phyloP scores from a whole-genome alignment of 2,888 invertebrate genomes.

The Cataglyphis rosenhaueri region DNA sequence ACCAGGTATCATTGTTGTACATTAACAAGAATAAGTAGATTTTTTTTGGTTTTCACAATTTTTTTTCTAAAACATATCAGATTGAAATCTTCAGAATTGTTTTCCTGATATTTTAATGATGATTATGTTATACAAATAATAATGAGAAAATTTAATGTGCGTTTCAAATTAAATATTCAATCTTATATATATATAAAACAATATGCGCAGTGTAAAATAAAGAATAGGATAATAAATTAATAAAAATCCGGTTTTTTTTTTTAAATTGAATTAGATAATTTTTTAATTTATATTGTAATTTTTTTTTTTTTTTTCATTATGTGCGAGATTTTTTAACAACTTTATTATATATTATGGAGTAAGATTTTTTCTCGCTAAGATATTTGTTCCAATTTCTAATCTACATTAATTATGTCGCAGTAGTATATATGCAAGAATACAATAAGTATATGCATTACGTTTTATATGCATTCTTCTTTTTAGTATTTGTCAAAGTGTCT shows the following conservation, averaged over 20 bases:
- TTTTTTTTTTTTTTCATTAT: neutral
- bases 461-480: conserved; percentile 48
- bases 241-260: neutral
- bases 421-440: neutral
- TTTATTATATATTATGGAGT: neutral
- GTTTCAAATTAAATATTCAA: neutral
- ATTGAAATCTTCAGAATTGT: neutral
- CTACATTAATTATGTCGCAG: neutral
- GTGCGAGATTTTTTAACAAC: neutral
- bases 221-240: neutral
- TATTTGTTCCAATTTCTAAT: neutral
- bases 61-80: conserved; percentile 21
- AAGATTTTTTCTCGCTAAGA: neutral
- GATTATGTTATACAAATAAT: neutral
- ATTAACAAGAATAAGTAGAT: conserved; percentile 72
- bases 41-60: conserved; percentile 12
- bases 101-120: neutral
- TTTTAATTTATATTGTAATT: neutral
- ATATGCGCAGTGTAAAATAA: neutral
- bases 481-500: conserved; percentile 56
- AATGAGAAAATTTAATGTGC: neutral
- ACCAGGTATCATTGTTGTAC: conserved; percentile 82
- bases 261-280: neutral
- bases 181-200: neutral
- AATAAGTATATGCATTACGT: conserved; percentile 34